Base-by-base conservation (phyloP, 2,797 vertebrate species). In the Martes flavigula region DNA sequence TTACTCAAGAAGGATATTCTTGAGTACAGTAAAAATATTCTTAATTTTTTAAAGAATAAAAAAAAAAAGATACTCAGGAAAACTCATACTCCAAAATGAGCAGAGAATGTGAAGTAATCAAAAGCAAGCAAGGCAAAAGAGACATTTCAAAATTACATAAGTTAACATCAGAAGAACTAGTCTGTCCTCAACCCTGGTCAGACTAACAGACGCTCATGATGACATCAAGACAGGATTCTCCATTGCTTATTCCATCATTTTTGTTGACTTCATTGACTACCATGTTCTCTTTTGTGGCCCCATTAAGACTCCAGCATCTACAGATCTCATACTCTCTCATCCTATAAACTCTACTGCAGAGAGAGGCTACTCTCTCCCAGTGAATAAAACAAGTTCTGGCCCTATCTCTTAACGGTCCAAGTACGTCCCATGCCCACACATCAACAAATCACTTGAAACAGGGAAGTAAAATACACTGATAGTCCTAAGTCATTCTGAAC, bases 1-100 rank as follows among this genome's bases (percentile, higher is more conserved):
- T 70, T 81, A 86, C 40, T 18, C 40, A 73, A 48, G 9, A 66
- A 87, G 54, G 85, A 46, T 78, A 21, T 91, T 95, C 17, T 14
- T 60, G 23, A 82, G 51, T 21, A 48, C 6, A 81, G 20, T n/a
- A 56, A 92, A 4, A 81, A 60, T 70, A n/a, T 75, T 75, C 46
- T 32, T 32, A 46, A 8, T 46, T 73, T 79, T 78, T 78, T 62
- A 38, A 68, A 78, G 4, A 77, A 87, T 9, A 15, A 17, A 51
- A 51, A 2, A 21, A 38, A 46, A 18, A 2, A 17, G 5, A 43
- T 73, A 51, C n/a, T 56, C 30, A 43, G 13, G 56, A 64, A 81
- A 87, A 60, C 1, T 56, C 32, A 77, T 46, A n/a, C 25, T 87
- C 43, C 64, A 32, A 91, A 92, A 17, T 18, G 66, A 91, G 4